Conservation (phyloP, 2,888 invertebrate genomes). For the Phlogophora meticulosa region DNA sequence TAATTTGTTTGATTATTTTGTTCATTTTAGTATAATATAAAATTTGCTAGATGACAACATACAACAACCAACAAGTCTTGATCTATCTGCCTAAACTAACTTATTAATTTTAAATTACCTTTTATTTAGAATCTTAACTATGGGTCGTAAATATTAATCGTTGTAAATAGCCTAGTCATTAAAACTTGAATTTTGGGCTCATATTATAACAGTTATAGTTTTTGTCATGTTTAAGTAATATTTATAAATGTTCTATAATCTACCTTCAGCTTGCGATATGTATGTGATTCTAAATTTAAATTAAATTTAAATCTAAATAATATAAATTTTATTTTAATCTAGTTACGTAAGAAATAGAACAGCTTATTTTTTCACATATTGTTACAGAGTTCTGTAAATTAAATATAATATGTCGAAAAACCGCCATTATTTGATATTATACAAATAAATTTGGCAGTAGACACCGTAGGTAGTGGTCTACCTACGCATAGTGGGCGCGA, state of each 20-base stretch:
- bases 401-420: constrained; percentile 12
- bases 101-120: not conserved
- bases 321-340: too few species aligned
- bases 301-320: too few species aligned
- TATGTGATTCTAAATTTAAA: too few species aligned
- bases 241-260: too few species aligned
- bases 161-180: too few species aligned
- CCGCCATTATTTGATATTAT: constrained; percentile 36
- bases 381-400: not conserved
- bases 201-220: too few species aligned
- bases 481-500: constrained; percentile 70
- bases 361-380: not conserved
- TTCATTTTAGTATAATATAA: not conserved
- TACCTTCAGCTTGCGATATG: too few species aligned
- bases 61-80: constrained; percentile 51
- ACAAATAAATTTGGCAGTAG: constrained; percentile 65
- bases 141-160: too few species aligned
- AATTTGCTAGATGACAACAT: constrained; percentile 15
- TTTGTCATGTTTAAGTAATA: too few species aligned
- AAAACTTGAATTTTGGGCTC: too few species aligned
- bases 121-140: not conserved
- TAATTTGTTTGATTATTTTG: not conserved
- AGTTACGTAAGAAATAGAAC: too few species aligned
- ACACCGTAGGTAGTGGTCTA: constrained; percentile 66
- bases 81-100: constrained; percentile 19